A percentile compares a stretch with the other conserved stretches of the same genome.
These are phyloP conservation scores for Lordiphosa clarofinis DNA, from an alignment of 1,140 invertebrate species.

Conservation along the genomic window DNA sequence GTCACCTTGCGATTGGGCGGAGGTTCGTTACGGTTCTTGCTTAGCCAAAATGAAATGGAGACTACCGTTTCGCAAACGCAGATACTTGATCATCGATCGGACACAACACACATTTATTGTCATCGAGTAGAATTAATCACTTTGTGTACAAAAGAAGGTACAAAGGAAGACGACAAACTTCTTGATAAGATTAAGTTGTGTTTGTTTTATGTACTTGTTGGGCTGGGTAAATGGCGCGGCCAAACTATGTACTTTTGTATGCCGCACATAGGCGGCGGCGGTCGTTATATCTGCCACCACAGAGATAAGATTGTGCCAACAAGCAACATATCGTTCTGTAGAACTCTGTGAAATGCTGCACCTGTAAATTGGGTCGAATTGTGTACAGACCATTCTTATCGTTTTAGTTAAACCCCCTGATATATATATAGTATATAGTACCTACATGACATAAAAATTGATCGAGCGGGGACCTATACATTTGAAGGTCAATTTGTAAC, in stretches of 20 bases:
- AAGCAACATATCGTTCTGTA: background rate
- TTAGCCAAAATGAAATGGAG: too few relatives aligned
- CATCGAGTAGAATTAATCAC: conserved; percentile 21
- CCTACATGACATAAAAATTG: conserved; percentile 7
- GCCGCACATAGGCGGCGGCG: too few relatives aligned
- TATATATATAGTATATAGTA: background rate
- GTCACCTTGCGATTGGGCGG: conserved; percentile 8
- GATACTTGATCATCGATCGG: too few relatives aligned
- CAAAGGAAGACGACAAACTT: conserved; percentile 6
- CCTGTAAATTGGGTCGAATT: conserved; percentile 43
- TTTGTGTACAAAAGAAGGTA: conserved; percentile 7
- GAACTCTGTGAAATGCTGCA: conserved; percentile 41
- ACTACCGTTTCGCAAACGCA: too few relatives aligned
- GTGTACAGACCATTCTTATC: background rate
- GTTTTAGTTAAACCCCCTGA: conserved; percentile 4
- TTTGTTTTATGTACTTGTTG: conserved; percentile 39
- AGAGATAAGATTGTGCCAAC: conserved; percentile 57
- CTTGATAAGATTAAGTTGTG: conserved; percentile 40
- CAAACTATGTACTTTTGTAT: conserved; percentile 6
- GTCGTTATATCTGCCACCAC: conserved; percentile 18
- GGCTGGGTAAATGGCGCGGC: conserved; percentile 5
- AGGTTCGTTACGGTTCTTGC: too few relatives aligned
- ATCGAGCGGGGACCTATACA: conserved; percentile 2
- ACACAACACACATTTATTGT: conserved; percentile 18
- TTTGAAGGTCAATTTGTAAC: conserved; percentile 2